These are phyloP conservation scores for Ophion ventricosus DNA, from an alignment of 2,888 invertebrate genomes.

Conservation along the genomic window DNA sequence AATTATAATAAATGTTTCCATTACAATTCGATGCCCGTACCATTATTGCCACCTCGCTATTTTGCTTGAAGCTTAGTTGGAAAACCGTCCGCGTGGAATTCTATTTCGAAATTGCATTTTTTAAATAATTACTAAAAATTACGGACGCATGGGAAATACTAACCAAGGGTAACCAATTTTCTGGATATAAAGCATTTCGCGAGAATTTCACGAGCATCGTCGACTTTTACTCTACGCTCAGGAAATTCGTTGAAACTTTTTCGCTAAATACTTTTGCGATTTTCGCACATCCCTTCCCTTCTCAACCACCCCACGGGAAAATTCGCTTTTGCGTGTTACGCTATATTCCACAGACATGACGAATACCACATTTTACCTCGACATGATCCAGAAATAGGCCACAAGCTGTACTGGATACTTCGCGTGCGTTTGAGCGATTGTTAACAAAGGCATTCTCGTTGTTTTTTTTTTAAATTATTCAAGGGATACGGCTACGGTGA, in stretches of 20 bases:
- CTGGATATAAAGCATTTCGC: too few species aligned
- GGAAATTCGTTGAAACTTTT: constrained; percentile 62
- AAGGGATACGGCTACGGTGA: not conserved
- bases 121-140: too few species aligned
- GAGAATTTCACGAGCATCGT: constrained; percentile 47
- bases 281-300: not conserved
- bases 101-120: too few species aligned
- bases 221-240: constrained; percentile 36
- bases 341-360: constrained; percentile 11
- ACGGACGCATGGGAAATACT: too few species aligned
- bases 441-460: not conserved
- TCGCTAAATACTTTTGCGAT: constrained; percentile 49
- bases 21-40: too few species aligned
- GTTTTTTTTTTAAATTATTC: not conserved
- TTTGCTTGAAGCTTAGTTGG: too few species aligned
- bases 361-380: constrained; percentile 1
- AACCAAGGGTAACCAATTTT: too few species aligned
- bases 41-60: too few species aligned
- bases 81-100: too few species aligned
- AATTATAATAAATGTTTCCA: too few species aligned
- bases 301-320: not conserved
- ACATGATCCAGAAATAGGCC: constrained; percentile 7
- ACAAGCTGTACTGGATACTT: not conserved
- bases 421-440: constrained; percentile 2
- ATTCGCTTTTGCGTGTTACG: constrained; percentile 33